Conservation (phyloP, 1,140 invertebrate genomes). For the Sarcophaga peregrina region DNA sequence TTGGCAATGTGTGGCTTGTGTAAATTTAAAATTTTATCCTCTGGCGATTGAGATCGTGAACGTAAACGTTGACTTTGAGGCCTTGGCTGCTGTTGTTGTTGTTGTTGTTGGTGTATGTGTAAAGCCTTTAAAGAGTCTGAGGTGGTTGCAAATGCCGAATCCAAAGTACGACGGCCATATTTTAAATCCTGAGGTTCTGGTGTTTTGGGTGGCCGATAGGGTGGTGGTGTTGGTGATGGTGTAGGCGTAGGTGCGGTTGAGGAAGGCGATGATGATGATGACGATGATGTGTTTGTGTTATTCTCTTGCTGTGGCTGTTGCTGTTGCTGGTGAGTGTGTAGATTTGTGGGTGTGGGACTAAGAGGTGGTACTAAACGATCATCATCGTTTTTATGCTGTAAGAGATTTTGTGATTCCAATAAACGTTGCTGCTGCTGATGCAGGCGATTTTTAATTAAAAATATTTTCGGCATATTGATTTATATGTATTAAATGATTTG, state of each 20-base stretch:
- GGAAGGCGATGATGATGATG: conserved; percentile 28
- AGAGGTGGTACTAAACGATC: conserved; percentile 62
- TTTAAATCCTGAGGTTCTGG: conserved; percentile 58
- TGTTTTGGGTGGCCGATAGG: conserved; percentile 59
- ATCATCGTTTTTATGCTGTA: conserved; percentile 69
- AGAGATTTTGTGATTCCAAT: conserved; percentile 80
- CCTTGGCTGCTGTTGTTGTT: neutral
- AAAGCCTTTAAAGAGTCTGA: conserved; percentile 23
- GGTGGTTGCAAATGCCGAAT: neutral
- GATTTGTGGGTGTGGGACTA: conserved; percentile 56
- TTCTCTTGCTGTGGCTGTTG: conserved; percentile 16
- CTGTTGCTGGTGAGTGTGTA: neutral
- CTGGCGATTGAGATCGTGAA: conserved; percentile 20
- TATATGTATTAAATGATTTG: neutral
- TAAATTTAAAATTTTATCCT: conserved; percentile 25
- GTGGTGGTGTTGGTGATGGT: conserved; percentile 44
- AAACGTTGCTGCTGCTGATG: conserved; percentile 87
- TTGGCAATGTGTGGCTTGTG: neutral
- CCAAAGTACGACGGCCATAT: neutral
- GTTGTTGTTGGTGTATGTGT: conserved; percentile 5
- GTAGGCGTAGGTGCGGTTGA: conserved; percentile 40
- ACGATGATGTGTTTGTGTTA: neutral
- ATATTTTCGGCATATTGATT: conserved; percentile 87
- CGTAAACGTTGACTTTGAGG: neutral
- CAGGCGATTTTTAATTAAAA: conserved; percentile 86